Conservation (phyloP, 2,888 invertebrate genomes). For the Biston betularia region DNA sequence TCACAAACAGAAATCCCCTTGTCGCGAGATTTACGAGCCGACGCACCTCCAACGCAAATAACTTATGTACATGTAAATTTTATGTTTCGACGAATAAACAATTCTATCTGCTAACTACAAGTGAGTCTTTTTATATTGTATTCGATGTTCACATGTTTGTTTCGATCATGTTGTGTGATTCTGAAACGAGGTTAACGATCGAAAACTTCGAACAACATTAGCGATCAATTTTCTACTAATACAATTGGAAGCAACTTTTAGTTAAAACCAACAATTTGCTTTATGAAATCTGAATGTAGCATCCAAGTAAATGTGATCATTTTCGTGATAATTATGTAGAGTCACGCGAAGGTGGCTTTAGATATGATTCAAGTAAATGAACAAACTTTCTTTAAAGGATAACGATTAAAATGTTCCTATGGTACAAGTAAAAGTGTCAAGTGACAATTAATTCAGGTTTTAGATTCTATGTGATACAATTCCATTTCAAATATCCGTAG, state of each 20-base stretch:
- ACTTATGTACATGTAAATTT: constrained; percentile 82
- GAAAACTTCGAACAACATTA: constrained; percentile 76
- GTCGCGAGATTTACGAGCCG: constrained; percentile 84
- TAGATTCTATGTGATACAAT: too few species aligned
- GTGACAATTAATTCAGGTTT: too few species aligned
- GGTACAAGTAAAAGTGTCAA: too few species aligned
- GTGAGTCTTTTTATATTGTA: constrained; percentile 32
- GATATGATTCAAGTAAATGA: constrained; percentile 54
- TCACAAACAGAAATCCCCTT: constrained; percentile 85
- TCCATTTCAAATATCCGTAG: too few species aligned
- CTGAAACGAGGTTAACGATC: constrained; percentile 68
- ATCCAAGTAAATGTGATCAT: constrained; percentile 71
- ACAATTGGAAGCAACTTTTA: constrained; percentile 79
- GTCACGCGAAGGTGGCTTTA: constrained; percentile 78
- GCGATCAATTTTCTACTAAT: constrained; percentile 80
- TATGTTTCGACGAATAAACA: constrained; percentile 70
- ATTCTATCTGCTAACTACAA: constrained; percentile 43
- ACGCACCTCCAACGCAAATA: constrained; percentile 80
- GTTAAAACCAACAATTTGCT: constrained; percentile 81
- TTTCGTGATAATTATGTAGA: constrained; percentile 76
- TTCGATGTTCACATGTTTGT: constrained; percentile 18
- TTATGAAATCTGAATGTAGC: constrained; percentile 77
- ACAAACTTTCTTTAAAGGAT: constrained; percentile 50
- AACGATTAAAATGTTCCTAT: constrained; percentile 37
- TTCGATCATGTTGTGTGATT: constrained; percentile 25